Conservation (phyloP, 2,888 invertebrate genomes). For the Andrena chrysosceles region DNA sequence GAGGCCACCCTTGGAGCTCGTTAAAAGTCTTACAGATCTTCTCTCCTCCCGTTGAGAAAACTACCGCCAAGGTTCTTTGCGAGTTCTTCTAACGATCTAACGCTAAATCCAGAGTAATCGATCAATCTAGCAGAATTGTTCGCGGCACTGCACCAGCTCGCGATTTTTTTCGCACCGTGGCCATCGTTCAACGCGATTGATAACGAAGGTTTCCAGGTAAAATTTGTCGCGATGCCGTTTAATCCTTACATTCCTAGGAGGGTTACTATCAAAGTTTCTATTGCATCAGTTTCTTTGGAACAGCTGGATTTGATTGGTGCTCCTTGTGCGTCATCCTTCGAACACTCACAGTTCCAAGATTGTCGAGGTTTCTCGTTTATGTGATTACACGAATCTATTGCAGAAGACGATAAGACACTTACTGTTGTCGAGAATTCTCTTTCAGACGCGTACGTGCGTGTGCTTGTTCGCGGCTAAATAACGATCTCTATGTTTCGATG, state of each 20-base stretch:
- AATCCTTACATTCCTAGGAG: background rate
- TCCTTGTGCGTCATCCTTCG: background rate
- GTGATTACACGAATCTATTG: conserved; percentile 11
- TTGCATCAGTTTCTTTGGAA: background rate
- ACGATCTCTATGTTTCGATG: conserved; percentile 32
- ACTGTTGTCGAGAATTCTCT: background rate
- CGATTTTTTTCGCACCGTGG: conserved; percentile 35
- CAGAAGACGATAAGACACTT: conserved; percentile 58
- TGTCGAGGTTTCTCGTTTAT: background rate
- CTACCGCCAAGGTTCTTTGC: background rate
- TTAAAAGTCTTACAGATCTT: background rate
- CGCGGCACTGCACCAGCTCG: background rate
- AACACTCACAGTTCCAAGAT: background rate
- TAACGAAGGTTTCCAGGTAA: background rate
- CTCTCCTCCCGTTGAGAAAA: background rate
- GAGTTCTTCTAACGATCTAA: background rate
- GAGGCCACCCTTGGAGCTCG: background rate
- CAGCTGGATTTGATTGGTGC: background rate
- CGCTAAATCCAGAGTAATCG: background rate
- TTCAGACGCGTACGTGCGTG: background rate
- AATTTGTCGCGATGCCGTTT: background rate
- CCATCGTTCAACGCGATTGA: conserved; percentile 20
- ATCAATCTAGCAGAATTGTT: background rate
- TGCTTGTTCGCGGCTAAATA: background rate
- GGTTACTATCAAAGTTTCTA: background rate